phyloP scores from a whole-genome alignment of 2,888 invertebrate species.

The Sarcophaga rosellei region DNA sequence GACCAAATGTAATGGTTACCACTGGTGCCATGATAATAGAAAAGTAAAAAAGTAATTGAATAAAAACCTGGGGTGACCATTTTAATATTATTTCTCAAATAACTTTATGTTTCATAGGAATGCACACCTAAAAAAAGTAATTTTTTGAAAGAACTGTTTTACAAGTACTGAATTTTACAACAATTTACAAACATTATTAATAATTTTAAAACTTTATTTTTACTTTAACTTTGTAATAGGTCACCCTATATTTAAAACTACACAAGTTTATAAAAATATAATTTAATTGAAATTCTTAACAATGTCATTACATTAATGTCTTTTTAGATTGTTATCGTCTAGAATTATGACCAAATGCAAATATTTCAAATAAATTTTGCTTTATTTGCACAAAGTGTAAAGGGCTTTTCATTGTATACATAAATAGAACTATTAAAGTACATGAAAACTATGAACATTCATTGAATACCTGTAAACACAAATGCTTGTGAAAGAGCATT shows the following conservation, averaged over 20 bases:
- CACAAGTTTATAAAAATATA: not conserved
- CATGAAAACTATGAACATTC: conserved; percentile 53
- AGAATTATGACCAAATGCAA: conserved; percentile 61
- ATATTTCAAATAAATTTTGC: conserved; percentile 37
- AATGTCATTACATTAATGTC: conserved; percentile 27
- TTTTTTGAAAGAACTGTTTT: too few relatives aligned
- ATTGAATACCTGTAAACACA: conserved; percentile 56
- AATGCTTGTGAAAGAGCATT: not conserved
- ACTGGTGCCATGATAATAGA: not conserved
- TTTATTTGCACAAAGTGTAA: conserved; percentile 23
- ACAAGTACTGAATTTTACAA: too few relatives aligned
- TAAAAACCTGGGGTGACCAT: too few relatives aligned
- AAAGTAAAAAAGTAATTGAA: too few relatives aligned
- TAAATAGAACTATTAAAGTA: not conserved
- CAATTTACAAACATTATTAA: too few relatives aligned
- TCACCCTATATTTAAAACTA: not conserved
- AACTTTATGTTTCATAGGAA: not conserved
- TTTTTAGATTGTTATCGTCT: conserved; percentile 38
- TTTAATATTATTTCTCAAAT: not conserved
- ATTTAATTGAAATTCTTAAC: conserved; percentile 40
- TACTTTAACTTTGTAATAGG: not conserved
- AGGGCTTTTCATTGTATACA: conserved; percentile 3
- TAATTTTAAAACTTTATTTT: not conserved
- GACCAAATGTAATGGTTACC: not conserved
- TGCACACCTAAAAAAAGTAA: too few relatives aligned